Conservation (phyloP, 2,797 vertebrate genomes). For the Alosa sapidissima region DNA sequence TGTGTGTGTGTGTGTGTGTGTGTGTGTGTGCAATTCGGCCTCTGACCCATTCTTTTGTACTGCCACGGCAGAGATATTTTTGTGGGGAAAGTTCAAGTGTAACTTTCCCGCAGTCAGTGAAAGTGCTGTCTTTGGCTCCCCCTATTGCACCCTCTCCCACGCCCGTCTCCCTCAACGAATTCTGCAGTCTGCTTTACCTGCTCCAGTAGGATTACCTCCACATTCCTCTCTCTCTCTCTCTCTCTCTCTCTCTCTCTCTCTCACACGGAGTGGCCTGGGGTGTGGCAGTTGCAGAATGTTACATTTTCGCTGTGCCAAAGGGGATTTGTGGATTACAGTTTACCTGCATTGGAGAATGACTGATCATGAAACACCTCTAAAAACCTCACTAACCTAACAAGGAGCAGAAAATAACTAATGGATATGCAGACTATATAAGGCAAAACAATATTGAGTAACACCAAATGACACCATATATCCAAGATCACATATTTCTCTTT, state of each 20-base stretch:
- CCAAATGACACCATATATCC: no score
- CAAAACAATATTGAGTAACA: not conserved
- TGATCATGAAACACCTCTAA: not conserved
- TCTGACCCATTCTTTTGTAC: not conserved
- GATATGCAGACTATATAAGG: not conserved
- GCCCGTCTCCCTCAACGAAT: not conserved
- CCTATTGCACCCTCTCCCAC: not conserved
- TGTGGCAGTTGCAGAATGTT: not conserved
- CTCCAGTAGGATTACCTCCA: not conserved
- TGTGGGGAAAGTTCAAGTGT: not conserved
- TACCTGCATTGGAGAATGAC: not conserved
- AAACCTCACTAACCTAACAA: not conserved
- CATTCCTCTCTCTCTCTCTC: slow-evolving; percentile 17
- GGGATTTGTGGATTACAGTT: not conserved
- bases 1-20: not conserved
- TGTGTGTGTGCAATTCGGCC: not conserved
- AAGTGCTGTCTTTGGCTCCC: not conserved
- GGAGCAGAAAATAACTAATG: not conserved
- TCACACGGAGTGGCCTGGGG: not conserved
- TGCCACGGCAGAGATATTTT: not conserved
- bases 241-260: not conserved
- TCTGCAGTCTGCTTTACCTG: not conserved
- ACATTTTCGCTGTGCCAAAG: not conserved
- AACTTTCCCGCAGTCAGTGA: not conserved
- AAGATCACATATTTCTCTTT: no score